Percentiles rank a stretch among this genome's conserved stretches.
Conservation (phyloP, 1,140 invertebrate genomes). For the Daktulosphaira vitifoliae region DNA sequence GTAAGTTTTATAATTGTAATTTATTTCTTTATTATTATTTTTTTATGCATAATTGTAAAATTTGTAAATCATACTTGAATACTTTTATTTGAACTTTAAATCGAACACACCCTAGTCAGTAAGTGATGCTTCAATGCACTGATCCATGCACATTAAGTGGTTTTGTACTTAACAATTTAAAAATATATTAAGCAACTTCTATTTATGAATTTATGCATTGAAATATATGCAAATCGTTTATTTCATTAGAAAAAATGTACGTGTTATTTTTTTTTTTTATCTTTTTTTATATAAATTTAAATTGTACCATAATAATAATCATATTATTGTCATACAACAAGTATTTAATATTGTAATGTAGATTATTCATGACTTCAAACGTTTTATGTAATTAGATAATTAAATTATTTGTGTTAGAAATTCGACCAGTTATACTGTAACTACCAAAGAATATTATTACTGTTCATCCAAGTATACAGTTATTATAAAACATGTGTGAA, state of each 20-base stretch:
- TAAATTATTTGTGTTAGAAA: slow-evolving; percentile 18
- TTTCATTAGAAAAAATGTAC: slow-evolving; percentile 4
- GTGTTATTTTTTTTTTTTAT: slow-evolving; percentile 26
- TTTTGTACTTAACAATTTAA: slow-evolving; percentile 30
- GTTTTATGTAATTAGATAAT: slow-evolving; percentile 3
- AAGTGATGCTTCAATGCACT: slow-evolving; percentile 32
- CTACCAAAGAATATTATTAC: slow-evolving; percentile 25
- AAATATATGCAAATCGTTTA: not conserved
- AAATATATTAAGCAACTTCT: slow-evolving; percentile 8
- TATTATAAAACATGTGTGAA: not conserved
- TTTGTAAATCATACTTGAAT: slow-evolving; percentile 17
- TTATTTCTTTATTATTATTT: not conserved
- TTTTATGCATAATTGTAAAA: slow-evolving; percentile 2
- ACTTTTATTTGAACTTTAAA: slow-evolving; percentile 24
- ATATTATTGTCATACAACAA: too few species aligned
- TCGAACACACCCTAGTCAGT: slow-evolving; percentile 32
- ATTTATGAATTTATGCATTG: slow-evolving; percentile 10
- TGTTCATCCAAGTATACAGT: not conserved
- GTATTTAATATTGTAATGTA: not conserved
- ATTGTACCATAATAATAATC: slow-evolving; percentile 18
- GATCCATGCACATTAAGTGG: slow-evolving; percentile 26
- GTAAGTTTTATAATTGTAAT: slow-evolving; percentile 2
- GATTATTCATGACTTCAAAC: slow-evolving; percentile 19
- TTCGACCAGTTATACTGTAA: slow-evolving; percentile 12
- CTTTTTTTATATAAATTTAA: slow-evolving; percentile 10